Conservation (phyloP, 1,140 invertebrate species). For the Drosophila pandora region DNA sequence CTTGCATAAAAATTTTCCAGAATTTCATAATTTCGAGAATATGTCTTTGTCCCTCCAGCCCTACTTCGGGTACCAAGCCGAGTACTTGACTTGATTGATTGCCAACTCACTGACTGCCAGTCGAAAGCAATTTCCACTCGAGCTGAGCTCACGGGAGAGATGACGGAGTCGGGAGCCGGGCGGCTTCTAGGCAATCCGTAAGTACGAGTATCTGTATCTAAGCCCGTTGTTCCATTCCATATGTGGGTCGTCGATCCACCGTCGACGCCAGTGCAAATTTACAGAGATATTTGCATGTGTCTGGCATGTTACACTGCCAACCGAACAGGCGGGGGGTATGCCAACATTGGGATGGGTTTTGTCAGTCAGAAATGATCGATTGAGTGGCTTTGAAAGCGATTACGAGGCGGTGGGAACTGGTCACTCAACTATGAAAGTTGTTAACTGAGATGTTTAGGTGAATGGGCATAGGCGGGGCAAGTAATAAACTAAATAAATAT, state of each 20-base stretch:
- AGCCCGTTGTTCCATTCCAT: constrained; percentile 44
- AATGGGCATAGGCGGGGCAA: neutral
- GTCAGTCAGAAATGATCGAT: constrained; percentile 46
- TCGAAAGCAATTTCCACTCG: constrained; percentile 54
- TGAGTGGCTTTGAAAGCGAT: constrained; percentile 21
- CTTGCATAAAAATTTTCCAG: constrained; percentile 4
- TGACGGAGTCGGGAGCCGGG: neutral
- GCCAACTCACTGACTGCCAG: constrained; percentile 65
- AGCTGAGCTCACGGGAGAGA: constrained; percentile 39
- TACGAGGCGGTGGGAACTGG: constrained; percentile 17
- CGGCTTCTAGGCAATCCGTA: constrained; percentile 36
- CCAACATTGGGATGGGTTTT: constrained; percentile 24
- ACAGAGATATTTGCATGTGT: constrained; percentile 42
- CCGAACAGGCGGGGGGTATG: constrained; percentile 2
- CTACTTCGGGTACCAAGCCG: constrained; percentile 4
- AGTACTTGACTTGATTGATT: constrained; percentile 75
- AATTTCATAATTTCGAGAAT: constrained; percentile 69
- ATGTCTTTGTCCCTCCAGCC: constrained; percentile 1
- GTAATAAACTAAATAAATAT: neutral
- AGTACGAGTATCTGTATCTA: constrained; percentile 34
- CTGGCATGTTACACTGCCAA: constrained; percentile 28
- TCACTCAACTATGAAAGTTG: constrained; percentile 16
- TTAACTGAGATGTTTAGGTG: constrained; percentile 24
- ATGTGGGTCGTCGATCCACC: constrained; percentile 44
- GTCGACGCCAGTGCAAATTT: constrained; percentile 30